Evolutionary conservation across 2,888 invertebrate genomes (phyloP), one percentile per base, ranked within the genome.

Genomic region (Harpalus rufipes): DNA sequence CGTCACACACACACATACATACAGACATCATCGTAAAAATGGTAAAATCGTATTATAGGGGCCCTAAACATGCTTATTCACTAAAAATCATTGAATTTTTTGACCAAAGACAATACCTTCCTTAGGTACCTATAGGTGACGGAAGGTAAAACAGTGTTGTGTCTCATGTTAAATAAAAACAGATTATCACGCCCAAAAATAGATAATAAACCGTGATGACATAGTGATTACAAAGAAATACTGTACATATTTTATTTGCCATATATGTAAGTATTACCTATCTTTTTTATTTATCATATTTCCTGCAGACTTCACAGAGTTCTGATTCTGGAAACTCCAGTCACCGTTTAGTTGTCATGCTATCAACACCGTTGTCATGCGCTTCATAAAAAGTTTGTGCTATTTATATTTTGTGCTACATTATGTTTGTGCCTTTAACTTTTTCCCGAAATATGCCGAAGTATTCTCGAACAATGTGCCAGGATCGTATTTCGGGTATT

Each of bases 371-470:
- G 72, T 18, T 0, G 44, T 44, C 21, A 74, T 74, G 72, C 44
- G 44, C 16, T 3, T 74, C 8, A 74, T 18, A 21, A 7, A 74
- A 14, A 16, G 10, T 16, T 44, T 78, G 25, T 85, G 59, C 81
- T 72, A 21, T 72, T 82, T 82, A 16, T 44, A 5, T 72, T 82
- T 25, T 72, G 51, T 84, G 41, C 25, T 58, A 25, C 78, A 18
- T 4, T 63, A 14, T 14, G 32, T 44, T 61, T 14, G 25, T 61
- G 68, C 63, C 12, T 86, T 86, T 79, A 86, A 86, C 65, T 85
- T 86, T 76, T 81, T 84, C 8, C 84, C 84, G 10, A 76, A 86
- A 68, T 81, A 81, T 68, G 63, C 63, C 7, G 44, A 84, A 76
- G 25, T 86, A 18, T 81, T 86, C 56, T 68, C 82, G 25, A 56